Base-by-base conservation (phyloP, 1,140 invertebrate genomes). In the Melipona quadrifasciata region DNA sequence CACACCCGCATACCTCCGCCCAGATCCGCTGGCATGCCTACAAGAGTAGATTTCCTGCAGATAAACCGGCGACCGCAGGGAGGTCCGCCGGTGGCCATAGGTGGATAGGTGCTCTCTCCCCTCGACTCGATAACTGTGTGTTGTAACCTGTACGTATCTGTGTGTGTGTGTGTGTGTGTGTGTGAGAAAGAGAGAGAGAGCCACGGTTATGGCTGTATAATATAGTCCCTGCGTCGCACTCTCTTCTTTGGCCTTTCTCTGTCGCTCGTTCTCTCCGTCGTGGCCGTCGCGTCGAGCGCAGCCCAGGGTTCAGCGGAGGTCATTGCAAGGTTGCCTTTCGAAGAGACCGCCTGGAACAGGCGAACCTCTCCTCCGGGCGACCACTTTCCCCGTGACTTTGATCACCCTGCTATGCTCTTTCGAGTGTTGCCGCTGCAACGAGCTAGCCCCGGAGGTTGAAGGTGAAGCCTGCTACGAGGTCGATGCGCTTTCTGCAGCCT, bases 241-340 rank as follows among this genome's bases (percentile, higher is more conserved):
- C 51, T 57, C 14, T 21, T 57, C 57, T 74, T 17, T 27, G n/a
- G 51, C 51, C 47, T 80, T 12, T 64, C n/a, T 64, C 84, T 58
- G 24, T 58, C 55, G 24, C 34, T 64, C 80, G 57, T 27, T 51
- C 21, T 21, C 51, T 65, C 12, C 64, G 17, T 57, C 55, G 65
- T 34, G 67, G 24, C 82, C 75, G 65, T 34, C 34, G 70, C 64
- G 72, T 21, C 47, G 71, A 76, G 70, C 64, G 65, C 90, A 92
- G 58, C 90, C 31, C 89, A 89, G 93, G 90, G 91, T 94, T 94
- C 93, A 94, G 82, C 87, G 82, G 92, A 94, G 94, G 93, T 93
- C 93, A 94, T 93, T 93, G 93, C 94, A 94, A 94, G 94, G 94
- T 93, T 93, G 91, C 93, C 90, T 92, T 90, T 89, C 86, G 83